Evolutionary conservation across 2,113 vertebrate genomes (phyloP), one percentile per base, ranked within the genome.

Genomic region (Plecotus auritus): DNA sequence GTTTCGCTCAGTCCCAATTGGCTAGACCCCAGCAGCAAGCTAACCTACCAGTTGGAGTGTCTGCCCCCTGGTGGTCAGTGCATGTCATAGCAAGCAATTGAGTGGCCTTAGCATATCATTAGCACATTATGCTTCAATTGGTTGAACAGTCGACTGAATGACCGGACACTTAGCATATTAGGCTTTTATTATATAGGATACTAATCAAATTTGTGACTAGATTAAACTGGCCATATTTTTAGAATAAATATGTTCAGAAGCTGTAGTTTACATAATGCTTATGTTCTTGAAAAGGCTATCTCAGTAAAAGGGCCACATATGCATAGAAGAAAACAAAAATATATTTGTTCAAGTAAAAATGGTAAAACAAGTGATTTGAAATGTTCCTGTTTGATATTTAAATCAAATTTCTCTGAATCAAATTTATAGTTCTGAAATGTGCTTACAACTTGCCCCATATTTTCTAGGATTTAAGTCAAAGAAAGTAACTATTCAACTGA

Each of bases 361-460:
- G 47, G 30, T 47, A 23, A 6, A 82, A 35, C 23, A 30, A 40
- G 20, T 78, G n/a, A 54, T 86, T 86, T 87, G 54, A 87, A 94
- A 64, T 42, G 40, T 66, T 85, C 26, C 14, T 22, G 3, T 83
- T 92, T 83, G 35, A 66, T 84, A 88, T 4, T 37, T 22, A 92
- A 83, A 40, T 84, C 40, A 74, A 3, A 73, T 92, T 92, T 95
- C 70, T 96, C 81, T 69, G 47, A 92, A 80, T 95, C n/a, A 78
- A 74, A 90, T 64, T 42, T 92, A 47, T 61, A 42, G 54, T 74
- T 74, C 64, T 80, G 32, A 86, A 95, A 87, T 12, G 83, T 92
- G 81, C 16, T 70, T 45, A 84, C 37, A 80, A 7, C 2, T 78
- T 84, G 54, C 61, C 26, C 9, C 47, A 45, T 56, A 12, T 78